Conservation (phyloP, 1,140 invertebrate genomes). For the Bombus soroeensis region DNA sequence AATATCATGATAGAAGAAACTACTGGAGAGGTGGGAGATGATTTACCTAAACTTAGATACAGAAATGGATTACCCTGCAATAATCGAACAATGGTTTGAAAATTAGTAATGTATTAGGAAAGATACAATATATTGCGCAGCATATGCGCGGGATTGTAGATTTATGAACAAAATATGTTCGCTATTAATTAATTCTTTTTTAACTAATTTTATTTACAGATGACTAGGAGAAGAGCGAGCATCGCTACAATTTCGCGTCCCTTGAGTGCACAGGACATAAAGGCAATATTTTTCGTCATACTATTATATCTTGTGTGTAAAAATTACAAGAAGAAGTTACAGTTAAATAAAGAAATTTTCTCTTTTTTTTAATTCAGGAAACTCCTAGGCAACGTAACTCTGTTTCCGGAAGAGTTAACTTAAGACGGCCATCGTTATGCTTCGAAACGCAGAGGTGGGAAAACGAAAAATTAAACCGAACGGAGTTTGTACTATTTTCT, state of each 20-base stretch:
- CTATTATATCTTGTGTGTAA: conserved; percentile 12
- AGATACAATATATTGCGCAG: neutral
- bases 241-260: conserved; percentile 81
- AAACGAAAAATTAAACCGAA: conserved; percentile 72
- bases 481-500: conserved; percentile 75
- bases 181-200: conserved; percentile 2
- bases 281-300: conserved; percentile 73
- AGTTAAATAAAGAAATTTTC: neutral
- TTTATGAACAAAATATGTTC: neutral
- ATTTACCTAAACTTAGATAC: conserved; percentile 76
- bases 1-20: conserved; percentile 79
- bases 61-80: conserved; percentile 72
- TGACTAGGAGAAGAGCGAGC: conserved; percentile 80
- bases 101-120: conserved; percentile 37
- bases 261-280: conserved; percentile 74
- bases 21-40: conserved; percentile 75
- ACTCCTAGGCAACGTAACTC: conserved; percentile 76
- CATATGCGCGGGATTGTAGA: too few species aligned
- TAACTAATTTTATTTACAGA: conserved; percentile 72
- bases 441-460: conserved; percentile 75
- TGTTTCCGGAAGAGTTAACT: conserved; percentile 75
- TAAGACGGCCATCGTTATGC: conserved; percentile 77
- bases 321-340: neutral
- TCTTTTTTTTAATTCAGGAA: conserved; percentile 65
- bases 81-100: conserved; percentile 81